Evolutionary conservation across 2,888 invertebrate genomes (phyloP), one percentile per base, ranked within the genome.

Genomic region (Eupithecia vulgata): DNA sequence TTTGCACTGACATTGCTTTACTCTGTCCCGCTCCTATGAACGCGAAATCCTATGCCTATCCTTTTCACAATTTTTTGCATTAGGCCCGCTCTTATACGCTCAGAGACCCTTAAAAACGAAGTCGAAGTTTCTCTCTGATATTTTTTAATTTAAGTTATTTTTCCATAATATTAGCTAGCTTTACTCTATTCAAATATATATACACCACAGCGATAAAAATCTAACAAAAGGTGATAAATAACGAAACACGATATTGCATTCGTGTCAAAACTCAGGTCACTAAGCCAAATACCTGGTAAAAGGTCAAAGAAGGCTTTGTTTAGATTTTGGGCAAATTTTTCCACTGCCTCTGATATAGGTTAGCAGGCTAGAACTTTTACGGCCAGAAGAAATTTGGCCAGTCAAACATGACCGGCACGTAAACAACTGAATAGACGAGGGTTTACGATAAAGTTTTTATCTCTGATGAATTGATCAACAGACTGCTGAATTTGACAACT

Each of bases 401-500:
- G n/a, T 48, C 48, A 48, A 52, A 17, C 8, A n/a, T 52, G 52
- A 52, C 21, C 52, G 52, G 2, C 4, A 52, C 52, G 52, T 52
- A 52, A 52, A 52, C 21, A 52, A 21, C n/a, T 21, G 7, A 48
- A 6, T 8, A n/a, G 48, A n/a, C 48, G 7, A n/a, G 48, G n/a
- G 48, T 7, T 48, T 48, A n/a, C n/a, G 48, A 48, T 48, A n/a
- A 48, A n/a, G n/a, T 0, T 48, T 48, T 45, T n/a, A n/a, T 45
- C n/a, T 48, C n/a, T 10, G 52, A 21, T 21, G 10, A 52, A 48
- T 48, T 52, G n/a, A 48, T 48, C 48, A 48, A n/a, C 8, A 48
- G n/a, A n/a, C n/a, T 48, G 48, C 48, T 48, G n/a, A n/a, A n/a
- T 48, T 48, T 48, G 48, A 48, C 48, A 48, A 48, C 48, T 48